Base-by-base conservation (phyloP, 2,797 vertebrate genomes). In the Schizopygopsis malacanthus region DNA sequence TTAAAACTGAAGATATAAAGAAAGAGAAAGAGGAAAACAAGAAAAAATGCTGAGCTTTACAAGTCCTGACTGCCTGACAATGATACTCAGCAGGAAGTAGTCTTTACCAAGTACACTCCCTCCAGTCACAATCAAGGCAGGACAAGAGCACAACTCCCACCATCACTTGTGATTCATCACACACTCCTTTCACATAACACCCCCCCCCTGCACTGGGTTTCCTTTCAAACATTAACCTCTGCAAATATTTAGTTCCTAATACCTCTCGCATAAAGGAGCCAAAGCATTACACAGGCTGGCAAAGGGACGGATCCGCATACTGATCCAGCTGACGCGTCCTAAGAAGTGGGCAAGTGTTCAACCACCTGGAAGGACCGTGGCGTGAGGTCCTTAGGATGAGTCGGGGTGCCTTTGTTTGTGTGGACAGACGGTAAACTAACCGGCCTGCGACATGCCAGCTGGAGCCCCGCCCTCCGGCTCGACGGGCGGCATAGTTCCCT, bases 381-480 rank as follows among this genome's bases (percentile, higher is more conserved):
- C 6, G 1, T 61, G 69, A 72, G 63, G 80, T 43, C 39, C 33
- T 37, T 63, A 78, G 15, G 28, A 84, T 79, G 73, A 84, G 63
- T 67, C 39, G 10, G 70, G 25, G 25, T 47, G 82, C 39, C 4
- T 65, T 12, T 63, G 65, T 45, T 69, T 52, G 41, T 67, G 6
- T 33, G 70, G 81, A 65, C 81, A 67, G 83, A 73, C 22, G 8
- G 41, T 83, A 75, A 63, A 87, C 79, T 78, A 77, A 87, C 86
- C 11, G 18, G 75, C 52, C 73, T 73, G 47, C 61, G 63, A 82
- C 80, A 79, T 88, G 84, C 83, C 79, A 82, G 79, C 72, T 85
- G 75, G 81, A 85, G 80, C 75, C 41, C 84, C 75, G 80, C 84
- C 84, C 75, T 63, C 84, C 54, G 69, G 65, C 50, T 76, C 20